These are phyloP conservation scores for Dendroctonus ponderosae DNA, from an alignment of 1,140 invertebrate species.

Conservation along the genomic window DNA sequence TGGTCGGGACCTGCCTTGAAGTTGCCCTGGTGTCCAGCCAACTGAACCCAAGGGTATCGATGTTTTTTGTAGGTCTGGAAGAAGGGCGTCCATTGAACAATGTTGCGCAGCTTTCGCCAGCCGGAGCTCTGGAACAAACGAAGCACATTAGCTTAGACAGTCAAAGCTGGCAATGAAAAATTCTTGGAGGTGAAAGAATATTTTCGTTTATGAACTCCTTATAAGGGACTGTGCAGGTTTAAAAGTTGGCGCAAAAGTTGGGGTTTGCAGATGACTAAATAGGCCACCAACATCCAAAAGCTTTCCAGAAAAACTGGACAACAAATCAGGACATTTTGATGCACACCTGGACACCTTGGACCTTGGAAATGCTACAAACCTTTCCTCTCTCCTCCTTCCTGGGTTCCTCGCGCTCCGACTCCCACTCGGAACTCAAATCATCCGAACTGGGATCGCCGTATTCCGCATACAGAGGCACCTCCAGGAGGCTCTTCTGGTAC, in stretches of 20 bases:
- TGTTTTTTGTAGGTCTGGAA: constrained; percentile 96
- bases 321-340: no score
- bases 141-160: no score
- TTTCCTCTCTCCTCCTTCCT: constrained; percentile 17
- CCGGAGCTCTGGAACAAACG: constrained; percentile 75
- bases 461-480: constrained; percentile 70
- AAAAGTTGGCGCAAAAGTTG: no score
- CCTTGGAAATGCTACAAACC: constrained; percentile 8
- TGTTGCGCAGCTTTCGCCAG: constrained; percentile 89
- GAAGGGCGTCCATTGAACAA: constrained; percentile 94
- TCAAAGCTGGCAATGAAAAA: no score
- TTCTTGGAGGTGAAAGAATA: no score
- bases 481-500: constrained; percentile 71
- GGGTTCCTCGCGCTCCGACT: constrained; percentile 70
- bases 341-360: no score
- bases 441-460: constrained; percentile 83
- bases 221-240: no score
- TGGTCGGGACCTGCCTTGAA: constrained; percentile 90
- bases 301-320: no score
- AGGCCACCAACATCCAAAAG: no score
- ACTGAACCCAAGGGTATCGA: constrained; percentile 92
- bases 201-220: no score
- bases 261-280: no score
- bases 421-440: constrained; percentile 87
- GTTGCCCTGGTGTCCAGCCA: constrained; percentile 91